A percentile compares a stretch with the other conserved stretches of the same genome.
These are phyloP conservation scores for Poeciliopsis prolifica DNA, from an alignment of 2,113 vertebrate genomes.

Conservation along the genomic window DNA sequence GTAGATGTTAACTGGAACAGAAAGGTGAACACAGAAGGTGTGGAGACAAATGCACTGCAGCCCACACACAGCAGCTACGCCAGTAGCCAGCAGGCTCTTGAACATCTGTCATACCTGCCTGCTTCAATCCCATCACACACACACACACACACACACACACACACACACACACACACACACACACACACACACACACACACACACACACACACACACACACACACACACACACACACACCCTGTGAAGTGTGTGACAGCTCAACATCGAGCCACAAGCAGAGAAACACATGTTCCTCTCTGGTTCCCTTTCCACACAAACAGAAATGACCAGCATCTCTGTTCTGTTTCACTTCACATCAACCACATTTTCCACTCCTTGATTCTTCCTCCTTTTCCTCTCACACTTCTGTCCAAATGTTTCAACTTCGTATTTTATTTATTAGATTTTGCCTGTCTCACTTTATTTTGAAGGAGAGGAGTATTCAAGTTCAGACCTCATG, in stretches of 20 bases:
- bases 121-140: conserved; percentile 52
- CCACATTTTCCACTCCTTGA: neutral
- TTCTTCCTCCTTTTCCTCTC: neutral
- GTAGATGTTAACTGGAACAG: conserved; percentile 44
- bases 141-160: too few relatives aligned
- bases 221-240: neutral
- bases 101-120: conserved; percentile 72
- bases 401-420: neutral
- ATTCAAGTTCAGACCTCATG: neutral
- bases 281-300: conserved; percentile 59
- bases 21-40: conserved; percentile 47
- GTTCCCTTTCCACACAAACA: conserved; percentile 31
- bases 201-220: conserved; percentile 16
- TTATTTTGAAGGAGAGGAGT: neutral
- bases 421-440: neutral
- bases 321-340: conserved; percentile 21
- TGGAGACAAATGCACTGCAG: conserved; percentile 26
- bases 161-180: too few relatives aligned
- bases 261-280: conserved; percentile 42
- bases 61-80: conserved; percentile 4
- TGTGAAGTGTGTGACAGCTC: conserved; percentile 52
- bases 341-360: conserved; percentile 35
- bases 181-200: too few relatives aligned
- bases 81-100: conserved; percentile 55
- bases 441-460: neutral